These are phyloP conservation scores for Phymorhynchus buccinoides DNA, from an alignment of 1,140 invertebrate genomes.

Conservation along the genomic window DNA sequence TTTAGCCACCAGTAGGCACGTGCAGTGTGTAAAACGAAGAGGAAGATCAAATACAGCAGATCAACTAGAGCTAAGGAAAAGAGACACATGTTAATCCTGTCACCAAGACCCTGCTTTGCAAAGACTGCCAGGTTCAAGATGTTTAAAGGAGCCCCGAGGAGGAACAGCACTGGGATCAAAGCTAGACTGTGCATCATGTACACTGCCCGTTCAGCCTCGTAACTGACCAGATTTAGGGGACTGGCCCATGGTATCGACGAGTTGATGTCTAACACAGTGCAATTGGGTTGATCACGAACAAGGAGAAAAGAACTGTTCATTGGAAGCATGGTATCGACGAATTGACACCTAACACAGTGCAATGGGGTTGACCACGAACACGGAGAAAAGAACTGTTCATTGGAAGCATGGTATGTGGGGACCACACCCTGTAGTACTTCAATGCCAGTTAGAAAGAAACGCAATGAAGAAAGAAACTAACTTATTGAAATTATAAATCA, in stretches of 20 bases:
- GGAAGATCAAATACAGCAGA: neutral
- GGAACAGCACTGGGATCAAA: neutral
- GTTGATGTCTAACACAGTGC: neutral
- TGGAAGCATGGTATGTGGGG: no score
- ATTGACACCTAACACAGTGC: no score
- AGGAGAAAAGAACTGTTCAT: no score
- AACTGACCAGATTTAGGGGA: neutral
- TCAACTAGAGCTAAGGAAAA: neutral
- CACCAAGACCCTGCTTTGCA: neutral
- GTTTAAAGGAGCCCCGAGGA: neutral
- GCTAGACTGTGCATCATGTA: neutral
- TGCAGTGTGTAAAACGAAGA: neutral
- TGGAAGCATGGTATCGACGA: no score
- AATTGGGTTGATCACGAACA: neutral
- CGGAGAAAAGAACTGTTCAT: no score
- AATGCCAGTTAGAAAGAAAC: no score
- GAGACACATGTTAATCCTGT: slow-evolving; percentile 25
- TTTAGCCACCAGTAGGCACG: neutral
- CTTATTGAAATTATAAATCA: no score
- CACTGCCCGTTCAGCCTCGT: neutral
- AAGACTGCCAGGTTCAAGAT: slow-evolving; percentile 13
- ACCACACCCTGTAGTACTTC: no score
- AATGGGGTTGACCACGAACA: no score
- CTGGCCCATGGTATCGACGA: neutral
- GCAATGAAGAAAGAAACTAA: no score